A percentile compares a stretch with the other conserved stretches of the same genome.
These are phyloP conservation scores for Otus sunia DNA, from an alignment of 2,113 vertebrate species.

Conservation along the genomic window DNA sequence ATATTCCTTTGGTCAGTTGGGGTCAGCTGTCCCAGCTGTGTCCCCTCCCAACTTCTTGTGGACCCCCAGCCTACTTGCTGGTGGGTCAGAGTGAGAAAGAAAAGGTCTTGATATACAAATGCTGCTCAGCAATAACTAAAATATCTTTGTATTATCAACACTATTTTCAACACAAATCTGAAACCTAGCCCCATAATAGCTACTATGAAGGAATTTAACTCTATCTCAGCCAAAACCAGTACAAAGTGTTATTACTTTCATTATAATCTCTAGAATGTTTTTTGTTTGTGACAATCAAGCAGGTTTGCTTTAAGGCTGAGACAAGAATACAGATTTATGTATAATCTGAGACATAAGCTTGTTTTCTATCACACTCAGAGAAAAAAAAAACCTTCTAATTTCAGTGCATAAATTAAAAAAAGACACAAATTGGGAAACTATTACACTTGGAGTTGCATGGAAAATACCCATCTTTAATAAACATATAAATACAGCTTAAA, in stretches of 20 bases:
- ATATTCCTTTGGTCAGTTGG: neutral
- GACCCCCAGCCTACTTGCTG: neutral
- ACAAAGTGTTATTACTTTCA: neutral
- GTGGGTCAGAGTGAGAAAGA: neutral
- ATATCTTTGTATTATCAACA: neutral
- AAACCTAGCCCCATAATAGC: neutral
- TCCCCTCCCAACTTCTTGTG: neutral
- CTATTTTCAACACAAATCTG: neutral
- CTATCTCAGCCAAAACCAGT: neutral
- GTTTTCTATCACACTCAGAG: neutral
- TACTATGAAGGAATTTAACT: neutral
- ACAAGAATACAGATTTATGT: neutral
- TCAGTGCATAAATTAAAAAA: neutral
- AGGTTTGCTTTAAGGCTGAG: neutral
- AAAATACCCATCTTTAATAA: neutral
- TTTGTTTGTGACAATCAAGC: neutral
- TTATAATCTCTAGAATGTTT: neutral
- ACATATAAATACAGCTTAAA: neutral
- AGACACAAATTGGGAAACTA: neutral
- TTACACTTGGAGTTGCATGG: neutral
- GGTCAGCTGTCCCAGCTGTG: neutral
- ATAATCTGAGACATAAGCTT: neutral
- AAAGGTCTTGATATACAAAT: neutral
- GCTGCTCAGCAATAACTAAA: neutral
- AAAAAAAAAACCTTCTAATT: neutral